Evolutionary conservation across 2,113 vertebrate genomes (phyloP), one percentile per base, ranked within the genome.

Genomic region (Triplophysa rosa): DNA sequence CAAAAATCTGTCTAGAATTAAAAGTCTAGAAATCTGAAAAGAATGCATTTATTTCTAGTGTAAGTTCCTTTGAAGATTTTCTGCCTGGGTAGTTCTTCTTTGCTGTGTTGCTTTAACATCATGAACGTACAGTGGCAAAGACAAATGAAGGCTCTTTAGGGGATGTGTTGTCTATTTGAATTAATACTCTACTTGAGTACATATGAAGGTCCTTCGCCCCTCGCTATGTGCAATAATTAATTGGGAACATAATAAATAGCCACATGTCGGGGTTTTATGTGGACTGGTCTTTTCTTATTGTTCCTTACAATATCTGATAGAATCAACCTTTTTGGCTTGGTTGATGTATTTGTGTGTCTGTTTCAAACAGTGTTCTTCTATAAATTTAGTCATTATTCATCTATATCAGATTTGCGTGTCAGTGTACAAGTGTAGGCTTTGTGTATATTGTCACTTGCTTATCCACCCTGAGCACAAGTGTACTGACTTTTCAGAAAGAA

Each of bases 281-380:
- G 67, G 47, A 67, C n/a, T 11, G 24, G 16, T 33, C 33, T 24
- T 47, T 13, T 56, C 47, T 80, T 61, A 71, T 73, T 45, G 77
- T 71, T 52, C 23, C 62, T 47, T 45, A 65, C 61, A 72, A 65
- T 59, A 70, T 65, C 58, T 78, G 54, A 78, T 80, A 62, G 77
- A 59, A 56, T 33, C 49, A n/a, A 59, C 3, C 4, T 40, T 33
- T 33, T 61, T 73, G 17, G 19, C 42, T 23, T 45, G 13, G n/a
- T 73, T 58, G 5, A 33, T n/a, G 3, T 33, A 21, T 23, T 14
- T 79, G 45, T 45, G 21, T 62, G 40, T 14, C n/a, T 1, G 4
- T 52, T 23, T 40, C 62, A 19, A 56, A n/a, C 2, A 54, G 52
- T 67, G 76, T 72, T 21, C 19, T 2, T 37, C 54, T 61, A 13